Conservation (phyloP, 2,113 vertebrate species). For the Nothobranchius kuhntae region DNA sequence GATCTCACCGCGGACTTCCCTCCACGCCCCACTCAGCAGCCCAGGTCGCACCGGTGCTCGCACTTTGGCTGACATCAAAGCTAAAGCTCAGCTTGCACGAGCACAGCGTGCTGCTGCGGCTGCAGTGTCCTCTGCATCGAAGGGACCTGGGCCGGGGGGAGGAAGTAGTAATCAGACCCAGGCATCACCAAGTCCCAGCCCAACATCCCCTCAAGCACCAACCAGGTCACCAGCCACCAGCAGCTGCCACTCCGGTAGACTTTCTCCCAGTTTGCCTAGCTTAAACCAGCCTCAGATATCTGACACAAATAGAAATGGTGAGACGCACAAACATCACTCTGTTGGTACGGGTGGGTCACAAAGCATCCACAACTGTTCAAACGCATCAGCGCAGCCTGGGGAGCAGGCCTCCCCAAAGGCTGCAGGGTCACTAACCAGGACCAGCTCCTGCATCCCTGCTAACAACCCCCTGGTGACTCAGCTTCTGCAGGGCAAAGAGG, state of each 20-base stretch:
- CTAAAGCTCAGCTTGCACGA: slow-evolving; percentile 91
- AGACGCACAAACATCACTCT: slow-evolving; percentile 21
- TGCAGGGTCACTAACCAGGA: slow-evolving; percentile 62
- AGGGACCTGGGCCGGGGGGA: slow-evolving; percentile 83
- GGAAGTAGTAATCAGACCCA: slow-evolving; percentile 71
- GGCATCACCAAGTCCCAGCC: slow-evolving; percentile 53
- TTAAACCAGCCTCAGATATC: slow-evolving; percentile 26
- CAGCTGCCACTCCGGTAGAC: slow-evolving; percentile 52
- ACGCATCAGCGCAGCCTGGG: slow-evolving; percentile 13
- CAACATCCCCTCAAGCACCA: slow-evolving; percentile 41
- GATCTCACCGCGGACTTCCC: slow-evolving; percentile 86
- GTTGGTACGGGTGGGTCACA: slow-evolving; percentile 4
- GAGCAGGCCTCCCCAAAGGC: slow-evolving; percentile 42
- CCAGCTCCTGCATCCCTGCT: slow-evolving; percentile 87
- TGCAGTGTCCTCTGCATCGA: slow-evolving; percentile 63
- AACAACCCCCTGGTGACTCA: slow-evolving; percentile 95
- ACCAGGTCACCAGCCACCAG: slow-evolving; percentile 37
- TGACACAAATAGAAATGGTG: slow-evolving; percentile 18
- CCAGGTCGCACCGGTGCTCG: slow-evolving; percentile 90
- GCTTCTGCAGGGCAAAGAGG: slow-evolving; percentile 92
- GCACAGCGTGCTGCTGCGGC: slow-evolving; percentile 81
- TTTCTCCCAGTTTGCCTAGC: slow-evolving; percentile 30
- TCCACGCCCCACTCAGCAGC: slow-evolving; percentile 81
- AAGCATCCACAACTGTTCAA: slow-evolving; percentile 15
- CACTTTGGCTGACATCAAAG: slow-evolving; percentile 97